phyloP scores from a whole-genome alignment of 2,888 invertebrate species.

The Latrodectus hesperus region DNA sequence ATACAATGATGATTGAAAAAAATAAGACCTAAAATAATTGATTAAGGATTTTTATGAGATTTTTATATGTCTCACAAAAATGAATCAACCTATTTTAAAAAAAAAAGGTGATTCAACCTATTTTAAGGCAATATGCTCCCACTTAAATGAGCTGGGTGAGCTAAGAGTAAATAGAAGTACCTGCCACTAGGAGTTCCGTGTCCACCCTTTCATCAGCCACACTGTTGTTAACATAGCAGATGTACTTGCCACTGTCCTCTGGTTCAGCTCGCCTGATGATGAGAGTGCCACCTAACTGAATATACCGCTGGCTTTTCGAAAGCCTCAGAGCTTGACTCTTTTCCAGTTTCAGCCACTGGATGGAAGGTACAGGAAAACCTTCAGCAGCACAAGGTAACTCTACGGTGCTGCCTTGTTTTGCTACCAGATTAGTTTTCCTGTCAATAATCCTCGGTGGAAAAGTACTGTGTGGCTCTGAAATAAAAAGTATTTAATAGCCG shows the following conservation, averaged over 20 bases:
- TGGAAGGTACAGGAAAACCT: constrained; percentile 83
- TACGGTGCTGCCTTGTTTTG: constrained; percentile 76
- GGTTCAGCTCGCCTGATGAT: constrained; percentile 72
- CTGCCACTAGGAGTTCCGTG: constrained; percentile 73
- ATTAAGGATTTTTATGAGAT: no score
- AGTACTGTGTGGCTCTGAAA: constrained; percentile 70
- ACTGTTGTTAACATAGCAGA: constrained; percentile 75
- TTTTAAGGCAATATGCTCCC: background rate
- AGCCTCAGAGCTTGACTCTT: constrained; percentile 42
- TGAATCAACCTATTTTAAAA: no score
- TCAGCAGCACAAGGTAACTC: constrained; percentile 82
- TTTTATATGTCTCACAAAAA: no score
- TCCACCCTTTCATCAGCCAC: constrained; percentile 73
- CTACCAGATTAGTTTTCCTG: constrained; percentile 59
- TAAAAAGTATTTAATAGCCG: background rate
- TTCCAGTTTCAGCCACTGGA: constrained; percentile 78
- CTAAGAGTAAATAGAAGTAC: constrained; percentile 71
- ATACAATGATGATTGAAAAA: no score
- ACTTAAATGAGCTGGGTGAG: no score
- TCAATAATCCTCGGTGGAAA: constrained; percentile 70
- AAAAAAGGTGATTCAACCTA: no score
- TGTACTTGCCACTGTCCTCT: constrained; percentile 74
- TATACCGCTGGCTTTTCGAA: constrained; percentile 66
- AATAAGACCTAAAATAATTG: no score
- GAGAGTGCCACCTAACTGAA: constrained; percentile 74